These are phyloP conservation scores for Cryptotermes secundus DNA, from an alignment of 1,140 invertebrate species.

Conservation along the genomic window DNA sequence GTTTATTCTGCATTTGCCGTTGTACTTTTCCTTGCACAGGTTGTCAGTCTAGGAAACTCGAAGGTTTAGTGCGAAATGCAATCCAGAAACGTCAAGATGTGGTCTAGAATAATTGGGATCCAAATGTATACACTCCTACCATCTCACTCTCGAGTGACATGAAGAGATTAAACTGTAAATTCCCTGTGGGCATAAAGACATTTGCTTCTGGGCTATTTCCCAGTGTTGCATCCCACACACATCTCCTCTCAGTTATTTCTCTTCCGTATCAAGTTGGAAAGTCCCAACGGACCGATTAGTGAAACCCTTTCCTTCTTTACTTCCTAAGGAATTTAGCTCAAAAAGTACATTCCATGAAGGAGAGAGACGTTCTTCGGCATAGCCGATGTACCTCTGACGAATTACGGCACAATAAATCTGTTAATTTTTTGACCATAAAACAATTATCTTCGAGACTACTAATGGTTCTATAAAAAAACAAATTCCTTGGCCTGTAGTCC, in stretches of 20 bases:
- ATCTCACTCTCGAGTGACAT: not conserved
- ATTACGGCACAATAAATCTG: not conserved
- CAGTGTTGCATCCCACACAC: not conserved
- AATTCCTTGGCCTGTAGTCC: too few relatives aligned
- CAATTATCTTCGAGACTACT: not conserved
- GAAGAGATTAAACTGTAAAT: constrained; percentile 6
- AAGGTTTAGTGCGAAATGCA: not conserved
- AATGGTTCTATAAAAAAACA: too few relatives aligned
- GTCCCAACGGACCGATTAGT: not conserved
- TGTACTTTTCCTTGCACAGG: not conserved
- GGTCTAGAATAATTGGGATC: not conserved
- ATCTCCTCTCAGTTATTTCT: constrained; percentile 4
- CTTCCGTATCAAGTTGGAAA: not conserved
- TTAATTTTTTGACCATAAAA: not conserved
- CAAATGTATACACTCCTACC: not conserved
- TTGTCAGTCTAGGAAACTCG: not conserved
- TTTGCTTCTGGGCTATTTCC: constrained; percentile 6
- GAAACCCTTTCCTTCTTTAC: not conserved
- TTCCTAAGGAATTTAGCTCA: not conserved
- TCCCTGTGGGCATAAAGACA: constrained; percentile 14
- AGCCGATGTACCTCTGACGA: not conserved
- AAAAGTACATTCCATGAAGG: not conserved
- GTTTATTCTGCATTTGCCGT: not conserved
- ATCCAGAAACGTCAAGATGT: not conserved
- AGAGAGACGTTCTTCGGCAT: not conserved